Conservation (phyloP, 2,113 vertebrate species). For the Mola mola region DNA sequence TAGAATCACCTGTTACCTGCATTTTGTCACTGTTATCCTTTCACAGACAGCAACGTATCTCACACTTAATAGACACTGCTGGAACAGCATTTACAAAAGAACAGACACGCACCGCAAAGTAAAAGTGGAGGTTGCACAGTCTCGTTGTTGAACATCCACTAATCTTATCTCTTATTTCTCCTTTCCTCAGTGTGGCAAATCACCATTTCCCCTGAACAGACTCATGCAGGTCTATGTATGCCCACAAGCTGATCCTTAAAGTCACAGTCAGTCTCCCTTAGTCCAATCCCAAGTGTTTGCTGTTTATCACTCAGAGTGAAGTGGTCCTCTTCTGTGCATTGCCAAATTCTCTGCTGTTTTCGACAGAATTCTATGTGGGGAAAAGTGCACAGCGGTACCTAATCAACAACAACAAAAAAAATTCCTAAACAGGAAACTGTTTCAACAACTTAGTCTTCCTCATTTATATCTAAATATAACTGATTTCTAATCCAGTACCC, state of each 20-base stretch:
- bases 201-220: conserved; percentile 65
- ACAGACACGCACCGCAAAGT: conserved; percentile 4
- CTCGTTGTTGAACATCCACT: not conserved
- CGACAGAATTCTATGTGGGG: conserved; percentile 21
- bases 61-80: conserved; percentile 34
- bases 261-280: conserved; percentile 74
- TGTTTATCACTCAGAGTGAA: conserved; percentile 79
- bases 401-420: conserved; percentile 44
- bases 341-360: conserved; percentile 53
- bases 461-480: conserved; percentile 67
- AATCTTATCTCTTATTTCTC: not conserved
- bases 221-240: conserved; percentile 78
- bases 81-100: conserved; percentile 38
- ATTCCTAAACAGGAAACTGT: conserved; percentile 33
- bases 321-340: conserved; percentile 54
- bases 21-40: conserved; percentile 63
- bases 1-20: conserved; percentile 65
- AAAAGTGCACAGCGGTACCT: not conserved
- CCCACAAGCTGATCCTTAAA: conserved; percentile 73
- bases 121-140: not conserved
- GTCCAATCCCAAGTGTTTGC: conserved; percentile 76
- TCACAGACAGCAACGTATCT: conserved; percentile 42
- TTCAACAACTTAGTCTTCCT: conserved; percentile 39
- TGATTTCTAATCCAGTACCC: conserved; percentile 69
- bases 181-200: conserved; percentile 54